Percentiles rank a stretch among this genome's conserved stretches.
phyloP scores from a whole-genome alignment of 2,888 invertebrate species.

The Acrobasis repandana region DNA sequence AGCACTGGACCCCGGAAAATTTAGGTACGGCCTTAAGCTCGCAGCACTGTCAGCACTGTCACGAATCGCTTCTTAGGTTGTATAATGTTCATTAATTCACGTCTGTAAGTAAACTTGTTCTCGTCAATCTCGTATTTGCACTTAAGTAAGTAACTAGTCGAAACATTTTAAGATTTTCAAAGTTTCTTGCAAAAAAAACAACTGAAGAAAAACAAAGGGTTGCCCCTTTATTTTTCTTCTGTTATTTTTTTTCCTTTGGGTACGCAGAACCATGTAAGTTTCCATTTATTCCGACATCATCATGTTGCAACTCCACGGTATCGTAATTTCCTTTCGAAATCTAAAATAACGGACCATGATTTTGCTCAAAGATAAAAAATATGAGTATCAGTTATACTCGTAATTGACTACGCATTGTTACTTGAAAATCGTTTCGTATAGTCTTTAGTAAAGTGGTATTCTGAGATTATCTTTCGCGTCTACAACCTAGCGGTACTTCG shows the following conservation, averaged over 20 bases:
- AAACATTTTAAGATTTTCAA: too few relatives aligned
- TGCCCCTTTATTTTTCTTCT: too few relatives aligned
- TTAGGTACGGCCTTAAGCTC: too few relatives aligned
- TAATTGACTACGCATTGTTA: slow-evolving; percentile 47
- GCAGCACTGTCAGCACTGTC: not conserved
- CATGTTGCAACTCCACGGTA: not conserved
- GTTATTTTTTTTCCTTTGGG: too few relatives aligned
- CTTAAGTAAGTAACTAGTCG: too few relatives aligned
- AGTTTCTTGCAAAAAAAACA: too few relatives aligned
- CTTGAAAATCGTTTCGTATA: slow-evolving; percentile 41
- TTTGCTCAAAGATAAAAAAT: slow-evolving; percentile 48
- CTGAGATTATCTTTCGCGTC: slow-evolving; percentile 43
- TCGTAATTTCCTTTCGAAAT: slow-evolving; percentile 26
- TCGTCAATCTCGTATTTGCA: too few relatives aligned
- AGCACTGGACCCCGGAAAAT: too few relatives aligned
- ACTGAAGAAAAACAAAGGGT: too few relatives aligned
- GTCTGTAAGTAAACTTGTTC: too few relatives aligned
- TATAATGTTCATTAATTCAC: too few relatives aligned
- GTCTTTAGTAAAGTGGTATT: slow-evolving; percentile 38
- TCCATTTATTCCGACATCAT: not conserved
- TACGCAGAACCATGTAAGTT: too few relatives aligned
- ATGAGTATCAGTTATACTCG: slow-evolving; percentile 37
- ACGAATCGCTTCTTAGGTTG: slow-evolving; percentile 2
- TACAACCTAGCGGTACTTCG: slow-evolving; percentile 47
- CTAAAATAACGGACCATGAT: slow-evolving; percentile 49